Evolutionary conservation across 2,797 vertebrate species (phyloP), one percentile per base, ranked within the genome.

Genomic region (Echeneis naucrates): DNA sequence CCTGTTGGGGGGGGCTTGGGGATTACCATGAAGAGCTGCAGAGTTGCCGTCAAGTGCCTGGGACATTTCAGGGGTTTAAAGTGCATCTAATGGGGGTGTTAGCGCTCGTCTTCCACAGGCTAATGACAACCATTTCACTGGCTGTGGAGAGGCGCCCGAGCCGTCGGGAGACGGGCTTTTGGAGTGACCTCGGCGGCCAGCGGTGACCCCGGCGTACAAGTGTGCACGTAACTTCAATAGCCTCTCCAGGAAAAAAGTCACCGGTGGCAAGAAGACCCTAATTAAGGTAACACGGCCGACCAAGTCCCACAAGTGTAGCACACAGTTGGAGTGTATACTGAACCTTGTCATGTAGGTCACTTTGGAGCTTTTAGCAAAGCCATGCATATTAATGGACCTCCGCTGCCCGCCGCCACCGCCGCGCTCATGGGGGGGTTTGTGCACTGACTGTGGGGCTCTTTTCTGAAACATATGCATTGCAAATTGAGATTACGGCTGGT

Each of bases 281-380:
- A 92, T 93, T 92, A 94, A 85, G 85, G 87, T 81, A 89, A 82
- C 87, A 73, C 74, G 35, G 89, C 80, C 67, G 76, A 72, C 67
- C 55, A 50, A 75, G 90, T 92, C 89, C 88, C 90, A 81, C 87
- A 85, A 91, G 90, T 85, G 83, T 75, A 78, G 85, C 84, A 88
- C 88, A 88, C 90, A 83, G 89, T 89, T 79, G 83, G 88, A 92
- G 91, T 89, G 92, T 91, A 89, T 92, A 88, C 84, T 90, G 90
- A 92, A 93, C 92, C 92, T 92, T 87, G 88, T 92, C 92, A 93
- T 94, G 90, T 92, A 93, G 93, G 93, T 94, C 93, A 94, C 81
- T 85, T 70, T 88, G 80, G 85, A 83, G 90, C 92, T 92, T 91
- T 93, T 91, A 92, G 92, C 89, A 88, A 80, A 86, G 88, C 77